Conservation (phyloP, 2,113 vertebrate species). For the Rhinogobius similis region DNA sequence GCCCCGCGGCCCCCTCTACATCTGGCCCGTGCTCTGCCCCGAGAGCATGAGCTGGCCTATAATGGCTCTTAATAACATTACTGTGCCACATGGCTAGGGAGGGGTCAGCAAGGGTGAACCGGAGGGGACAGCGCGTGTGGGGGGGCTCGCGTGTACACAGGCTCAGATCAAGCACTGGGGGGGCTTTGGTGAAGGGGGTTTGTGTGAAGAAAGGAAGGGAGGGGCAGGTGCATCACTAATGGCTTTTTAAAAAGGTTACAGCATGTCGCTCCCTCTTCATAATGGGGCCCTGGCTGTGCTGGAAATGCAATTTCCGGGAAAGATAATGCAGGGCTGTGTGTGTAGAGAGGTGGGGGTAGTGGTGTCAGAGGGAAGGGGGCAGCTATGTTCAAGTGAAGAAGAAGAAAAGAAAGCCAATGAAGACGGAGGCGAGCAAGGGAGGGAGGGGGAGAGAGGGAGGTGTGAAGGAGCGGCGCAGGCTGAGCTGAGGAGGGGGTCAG, state of each 20-base stretch:
- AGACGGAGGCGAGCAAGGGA: constrained; percentile 9
- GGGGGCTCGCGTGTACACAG: constrained; percentile 24
- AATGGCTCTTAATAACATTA: constrained; percentile 79
- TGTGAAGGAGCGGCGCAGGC: constrained; percentile 18
- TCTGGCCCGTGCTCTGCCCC: constrained; percentile 42
- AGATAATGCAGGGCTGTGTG: constrained; percentile 74
- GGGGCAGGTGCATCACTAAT: constrained; percentile 80
- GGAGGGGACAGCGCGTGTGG: constrained; percentile 5
- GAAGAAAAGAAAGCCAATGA: constrained; percentile 17
- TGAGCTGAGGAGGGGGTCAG: constrained; percentile 13
- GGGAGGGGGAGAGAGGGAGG: constrained; percentile 10
- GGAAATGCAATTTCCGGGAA: constrained; percentile 83
- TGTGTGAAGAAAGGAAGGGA: constrained; percentile 41
- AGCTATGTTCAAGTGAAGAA: constrained; percentile 57
- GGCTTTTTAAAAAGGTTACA: constrained; percentile 85
- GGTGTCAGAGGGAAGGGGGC: constrained; percentile 26
- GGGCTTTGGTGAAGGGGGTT: constrained; percentile 30
- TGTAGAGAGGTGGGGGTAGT: constrained; percentile 5
- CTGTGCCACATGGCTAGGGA: constrained; percentile 56
- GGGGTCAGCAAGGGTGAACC: constrained; percentile 56
- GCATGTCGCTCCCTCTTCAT: constrained; percentile 81
- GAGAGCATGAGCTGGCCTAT: constrained; percentile 38
- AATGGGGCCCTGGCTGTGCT: constrained; percentile 81
- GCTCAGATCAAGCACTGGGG: constrained; percentile 38
- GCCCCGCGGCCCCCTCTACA: constrained; percentile 43